phyloP scores from a whole-genome alignment of 2,797 vertebrate genomes.

The Pangasius macronema region DNA sequence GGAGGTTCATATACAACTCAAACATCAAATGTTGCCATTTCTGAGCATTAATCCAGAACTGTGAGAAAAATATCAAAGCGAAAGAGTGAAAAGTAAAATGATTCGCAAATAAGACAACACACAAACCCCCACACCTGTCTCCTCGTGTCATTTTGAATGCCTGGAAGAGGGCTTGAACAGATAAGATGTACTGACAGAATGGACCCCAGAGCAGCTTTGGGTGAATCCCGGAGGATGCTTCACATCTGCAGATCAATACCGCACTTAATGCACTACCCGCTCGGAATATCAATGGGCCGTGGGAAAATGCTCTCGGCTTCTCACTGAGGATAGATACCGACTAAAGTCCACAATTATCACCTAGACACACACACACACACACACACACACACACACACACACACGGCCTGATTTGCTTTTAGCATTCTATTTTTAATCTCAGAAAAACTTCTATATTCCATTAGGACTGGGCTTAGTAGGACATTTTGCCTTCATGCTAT shows the following conservation, averaged over 20 bases:
- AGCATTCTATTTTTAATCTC: slow-evolving; percentile 39
- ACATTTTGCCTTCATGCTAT: slow-evolving; percentile 8
- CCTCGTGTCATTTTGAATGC: slow-evolving; percentile 39
- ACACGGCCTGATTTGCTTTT: slow-evolving; percentile 41
- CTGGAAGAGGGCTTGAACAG: slow-evolving; percentile 47
- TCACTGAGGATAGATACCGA: slow-evolving; percentile 62
- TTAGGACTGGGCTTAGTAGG: slow-evolving; percentile 19
- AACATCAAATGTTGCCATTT: neutral
- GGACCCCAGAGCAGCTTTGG: slow-evolving; percentile 59
- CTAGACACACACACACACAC: slow-evolving; percentile 17
- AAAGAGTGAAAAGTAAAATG: neutral
- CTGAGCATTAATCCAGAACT: neutral
- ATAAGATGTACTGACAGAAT: slow-evolving; percentile 55
- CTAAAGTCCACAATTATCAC: slow-evolving; percentile 65
- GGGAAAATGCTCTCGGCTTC: slow-evolving; percentile 68
- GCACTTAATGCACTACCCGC: slow-evolving; percentile 57
- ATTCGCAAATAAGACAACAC: slow-evolving; percentile 28
- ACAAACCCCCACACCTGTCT: neutral
- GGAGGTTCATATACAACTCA: neutral
- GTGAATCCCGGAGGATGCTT: slow-evolving; percentile 59
- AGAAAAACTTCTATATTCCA: slow-evolving; percentile 13
- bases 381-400: slow-evolving; percentile 14
- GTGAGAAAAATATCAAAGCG: slow-evolving; percentile 15
- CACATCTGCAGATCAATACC: slow-evolving; percentile 69
- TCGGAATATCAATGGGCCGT: slow-evolving; percentile 69